phyloP scores from a whole-genome alignment of 2,797 vertebrate genomes.

The Mormyrus hasselquistii region DNA sequence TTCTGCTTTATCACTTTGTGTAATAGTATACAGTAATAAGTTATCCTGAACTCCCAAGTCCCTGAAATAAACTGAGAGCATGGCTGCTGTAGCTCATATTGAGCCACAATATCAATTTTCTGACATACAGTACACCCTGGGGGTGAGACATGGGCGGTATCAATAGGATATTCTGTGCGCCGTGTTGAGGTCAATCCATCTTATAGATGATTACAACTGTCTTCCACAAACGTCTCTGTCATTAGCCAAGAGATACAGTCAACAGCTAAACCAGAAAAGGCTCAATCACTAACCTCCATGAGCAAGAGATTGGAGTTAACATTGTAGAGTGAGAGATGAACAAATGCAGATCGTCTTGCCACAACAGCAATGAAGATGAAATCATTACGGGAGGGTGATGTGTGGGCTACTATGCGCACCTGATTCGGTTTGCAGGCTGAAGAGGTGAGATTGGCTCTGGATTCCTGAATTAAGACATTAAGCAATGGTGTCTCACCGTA shows the following conservation, averaged over 20 bases:
- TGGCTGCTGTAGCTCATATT: background rate
- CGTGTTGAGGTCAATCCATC: conserved; percentile 7
- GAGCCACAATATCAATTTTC: background rate
- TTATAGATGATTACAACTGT: conserved; percentile 2
- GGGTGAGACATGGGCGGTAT: conserved; percentile 12
- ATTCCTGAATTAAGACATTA: conserved; percentile 5
- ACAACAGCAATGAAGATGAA: background rate
- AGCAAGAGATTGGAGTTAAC: background rate
- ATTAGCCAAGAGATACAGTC: conserved; percentile 8
- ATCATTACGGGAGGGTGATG: background rate
- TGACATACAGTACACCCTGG: conserved; percentile 4
- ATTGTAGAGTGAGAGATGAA: background rate
- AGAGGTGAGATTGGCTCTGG: background rate
- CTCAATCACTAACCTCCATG: background rate
- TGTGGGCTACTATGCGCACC: background rate
- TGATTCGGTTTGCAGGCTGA: background rate
- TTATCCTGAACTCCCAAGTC: background rate
- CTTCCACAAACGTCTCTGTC: background rate
- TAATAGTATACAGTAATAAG: background rate
- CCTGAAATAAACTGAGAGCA: background rate
- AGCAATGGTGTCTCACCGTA: background rate
- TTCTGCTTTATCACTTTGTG: background rate
- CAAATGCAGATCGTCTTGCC: background rate
- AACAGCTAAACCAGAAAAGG: background rate
- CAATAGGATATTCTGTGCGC: background rate